phyloP scores from a whole-genome alignment of 2,797 vertebrate species.

The Microctenopoma steveboyesi region DNA sequence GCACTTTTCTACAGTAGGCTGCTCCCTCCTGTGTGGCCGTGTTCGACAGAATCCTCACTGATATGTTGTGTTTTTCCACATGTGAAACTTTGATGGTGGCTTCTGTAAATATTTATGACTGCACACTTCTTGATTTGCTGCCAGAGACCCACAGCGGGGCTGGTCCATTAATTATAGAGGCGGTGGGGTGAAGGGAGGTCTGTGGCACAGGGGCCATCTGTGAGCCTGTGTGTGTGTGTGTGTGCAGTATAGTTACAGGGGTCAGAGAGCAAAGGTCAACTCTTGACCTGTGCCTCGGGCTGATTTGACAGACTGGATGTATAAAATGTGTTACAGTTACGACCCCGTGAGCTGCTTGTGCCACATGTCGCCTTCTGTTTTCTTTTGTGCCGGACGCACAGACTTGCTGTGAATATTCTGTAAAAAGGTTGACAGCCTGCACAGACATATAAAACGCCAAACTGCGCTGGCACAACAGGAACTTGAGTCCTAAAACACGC shows the following conservation, averaged over 20 bases:
- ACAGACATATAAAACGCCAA: background rate
- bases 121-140: conserved; percentile 70
- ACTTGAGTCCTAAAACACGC: too few relatives aligned
- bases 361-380: conserved; percentile 14
- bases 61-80: conserved; percentile 38
- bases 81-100: conserved; percentile 62
- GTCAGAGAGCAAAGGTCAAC: conserved; percentile 63
- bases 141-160: conserved; percentile 56
- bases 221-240: conserved; percentile 7
- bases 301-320: conserved; percentile 22
- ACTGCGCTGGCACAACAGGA: background rate
- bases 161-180: conserved; percentile 76
- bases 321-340: conserved; percentile 4
- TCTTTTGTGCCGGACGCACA: background rate
- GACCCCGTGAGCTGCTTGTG: conserved; percentile 25
- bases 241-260: conserved; percentile 50
- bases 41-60: background rate
- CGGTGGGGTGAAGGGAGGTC: conserved; percentile 63
- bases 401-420: too few relatives aligned
- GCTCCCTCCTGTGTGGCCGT: background rate
- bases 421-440: too few relatives aligned
- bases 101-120: conserved; percentile 81
- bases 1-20: background rate
- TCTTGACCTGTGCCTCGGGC: conserved; percentile 38
- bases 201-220: conserved; percentile 64